Base-by-base conservation (phyloP, 2,888 invertebrate species). In the Eumerus sabulonum region DNA sequence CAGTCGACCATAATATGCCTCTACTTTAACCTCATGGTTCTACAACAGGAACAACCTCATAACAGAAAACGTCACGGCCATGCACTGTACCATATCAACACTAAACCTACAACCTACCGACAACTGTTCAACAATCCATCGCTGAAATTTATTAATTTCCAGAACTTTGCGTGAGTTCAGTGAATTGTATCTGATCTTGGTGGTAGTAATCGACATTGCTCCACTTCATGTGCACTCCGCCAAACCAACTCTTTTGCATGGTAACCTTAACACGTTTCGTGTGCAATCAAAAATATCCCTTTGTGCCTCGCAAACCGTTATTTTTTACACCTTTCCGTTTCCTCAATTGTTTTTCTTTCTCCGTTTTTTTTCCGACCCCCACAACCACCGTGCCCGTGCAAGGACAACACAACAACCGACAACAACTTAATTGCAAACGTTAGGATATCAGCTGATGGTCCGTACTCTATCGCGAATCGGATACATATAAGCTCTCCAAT, bases 231-330 rank as follows among this genome's bases (percentile, higher is more conserved):
- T 44, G 57, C 63, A 59, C 63, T 62, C 42, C 45, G 72, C 2
- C 27, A 7, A 27, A 27, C 27, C 27, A 7, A 27, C 27, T 7
- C 7, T 27, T 27, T 27, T 7, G 7, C 67, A 62, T 67, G 73
- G 73, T 63, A 77, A 76, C 74, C 68, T 62, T 68, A 68, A 48
- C 77, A 77, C 77, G 77, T 72, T 72, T 57, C 62, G 67, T 73
- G 73, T 77, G 77, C 77, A 77, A 77, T 77, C 77, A 67, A 67
- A 77, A 77, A 68, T 63, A 77, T 73, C 57, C 73, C 51, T 77
- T 77, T 77, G 67, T 63, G 57, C 62, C 42, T 40, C 44, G 42
- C 48, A 47, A 56, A 56, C 38, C 14, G 27, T 47, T 60, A 16
- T 18, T 59, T 42, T 54, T 59, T 17, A 57, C 48, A 35, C 35